Evolutionary conservation across 2,888 invertebrate species (phyloP).

Genomic region (Ichneumon xanthorius): DNA sequence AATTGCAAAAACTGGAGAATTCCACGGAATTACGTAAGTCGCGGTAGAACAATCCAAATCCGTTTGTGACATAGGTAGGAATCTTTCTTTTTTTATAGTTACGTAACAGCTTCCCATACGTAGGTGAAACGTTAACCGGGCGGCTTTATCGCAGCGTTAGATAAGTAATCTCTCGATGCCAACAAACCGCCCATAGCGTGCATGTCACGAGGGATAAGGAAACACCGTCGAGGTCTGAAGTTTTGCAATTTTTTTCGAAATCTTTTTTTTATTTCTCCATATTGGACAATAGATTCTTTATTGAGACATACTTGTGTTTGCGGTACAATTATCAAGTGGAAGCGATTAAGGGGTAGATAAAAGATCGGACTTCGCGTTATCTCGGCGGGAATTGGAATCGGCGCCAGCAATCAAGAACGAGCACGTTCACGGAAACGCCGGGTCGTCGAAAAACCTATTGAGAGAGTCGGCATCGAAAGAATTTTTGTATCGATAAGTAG

Average conservation of each 20-base stretch:
- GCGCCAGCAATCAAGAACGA: background rate
- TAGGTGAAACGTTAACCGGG: conserved; percentile 12
- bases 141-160: conserved; percentile 6
- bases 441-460: background rate
- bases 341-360: background rate
- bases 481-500: background rate
- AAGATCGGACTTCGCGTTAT: background rate
- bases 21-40: conserved; percentile 2
- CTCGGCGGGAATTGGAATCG: background rate
- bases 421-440: background rate
- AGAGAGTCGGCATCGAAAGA: background rate
- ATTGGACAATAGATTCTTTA: background rate
- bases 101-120: conserved; percentile 9
- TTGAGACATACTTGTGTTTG: background rate
- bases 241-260: background rate
- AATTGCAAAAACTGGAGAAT: background rate
- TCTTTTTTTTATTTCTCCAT: background rate
- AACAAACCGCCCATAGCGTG: background rate
- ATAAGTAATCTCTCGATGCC: conserved; percentile 17
- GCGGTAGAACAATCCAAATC: background rate
- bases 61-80: background rate
- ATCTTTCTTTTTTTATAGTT: background rate
- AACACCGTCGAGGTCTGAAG: background rate
- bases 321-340: background rate
- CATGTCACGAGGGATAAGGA: background rate